A percentile compares a stretch with the other conserved stretches of the same genome.
These are phyloP conservation scores for Trichosurus vulpecula DNA, from an alignment of 2,797 vertebrate genomes.

Conservation along the genomic window DNA sequence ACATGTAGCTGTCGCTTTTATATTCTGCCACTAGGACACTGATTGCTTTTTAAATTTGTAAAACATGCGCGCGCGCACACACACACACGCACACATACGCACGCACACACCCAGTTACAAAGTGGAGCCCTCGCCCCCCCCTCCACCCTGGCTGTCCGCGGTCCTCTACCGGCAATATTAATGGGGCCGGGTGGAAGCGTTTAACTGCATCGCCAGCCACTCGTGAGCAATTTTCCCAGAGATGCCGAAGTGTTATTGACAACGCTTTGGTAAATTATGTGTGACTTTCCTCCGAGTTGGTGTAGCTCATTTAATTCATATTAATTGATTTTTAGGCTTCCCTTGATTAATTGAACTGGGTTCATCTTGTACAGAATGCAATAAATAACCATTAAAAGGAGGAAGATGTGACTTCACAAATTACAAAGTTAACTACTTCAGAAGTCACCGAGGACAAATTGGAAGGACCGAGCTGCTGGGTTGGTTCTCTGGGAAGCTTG, in stretches of 20 bases:
- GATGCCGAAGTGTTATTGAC: conserved; percentile 85
- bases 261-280: conserved; percentile 94
- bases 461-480: conserved; percentile 51
- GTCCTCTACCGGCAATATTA: conserved; percentile 79
- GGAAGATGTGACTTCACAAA: conserved; percentile 87
- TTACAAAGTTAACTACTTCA: conserved; percentile 88
- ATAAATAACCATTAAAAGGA: conserved; percentile 93
- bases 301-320: conserved; percentile 96
- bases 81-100: no score
- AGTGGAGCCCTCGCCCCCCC: neutral
- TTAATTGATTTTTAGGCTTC: conserved; percentile 95
- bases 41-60: neutral
- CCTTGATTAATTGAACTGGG: conserved; percentile 92
- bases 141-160: neutral
- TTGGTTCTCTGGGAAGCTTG: neutral
- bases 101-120: no score
- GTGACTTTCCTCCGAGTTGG: conserved; percentile 91
- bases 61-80: neutral
- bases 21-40: neutral
- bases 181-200: conserved; percentile 81
- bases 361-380: conserved; percentile 88
- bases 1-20: neutral
- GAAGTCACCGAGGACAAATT: conserved; percentile 88
- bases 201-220: conserved; percentile 84
- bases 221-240: conserved; percentile 83